Base-by-base conservation (phyloP, 1,140 invertebrate species). In the Drosophila nasuta region DNA sequence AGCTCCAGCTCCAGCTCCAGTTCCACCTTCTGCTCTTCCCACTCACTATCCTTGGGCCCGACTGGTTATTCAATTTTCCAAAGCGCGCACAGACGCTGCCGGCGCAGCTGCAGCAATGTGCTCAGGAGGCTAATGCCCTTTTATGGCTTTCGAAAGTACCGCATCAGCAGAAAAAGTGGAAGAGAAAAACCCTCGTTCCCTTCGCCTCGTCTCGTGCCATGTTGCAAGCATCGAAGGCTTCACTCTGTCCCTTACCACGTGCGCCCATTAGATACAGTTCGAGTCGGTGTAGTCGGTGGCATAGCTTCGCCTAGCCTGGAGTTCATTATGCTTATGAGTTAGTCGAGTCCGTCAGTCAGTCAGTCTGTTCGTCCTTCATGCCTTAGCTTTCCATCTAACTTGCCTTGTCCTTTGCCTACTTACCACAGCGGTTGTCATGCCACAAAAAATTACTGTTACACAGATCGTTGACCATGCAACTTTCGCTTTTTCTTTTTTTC, bases 111-210 rank as follows among this genome's bases (percentile, higher is more conserved):
- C 70, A 68, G 70, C 75, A 71, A 60, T 75, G 67, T 79, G 65
- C 71, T 81, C 78, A 78, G 60, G 71, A 86, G 82, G 82, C 82
- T 86, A 86, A 86, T 86, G 82, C 82, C 82, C 82, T 86, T 86
- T 86, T 86, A 86, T 81, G 82, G 82, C 82, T 86, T 81, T 85
- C 57, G 78, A 86, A 76, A 70, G 81, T 85, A 82, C 78, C 75
- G 75, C 82, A 79, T 86, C 82, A 86, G 82, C 82, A 86, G 54
- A 77, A 81, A 56, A 33, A 35, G 20, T 38, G 33, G 13, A 57
- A 41, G 54, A 38, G 13, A 38, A 38, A 33, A 38, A 10, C 1
- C 3, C 33, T 38, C 30, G 30, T 33, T 8, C 6, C 6, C 8
- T 10, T 46, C 33, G 41, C 13, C 66, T 54, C 46, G n/a, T 49